phyloP scores from a whole-genome alignment of 1,140 invertebrate genomes.

The Pseudoatta argentina region DNA sequence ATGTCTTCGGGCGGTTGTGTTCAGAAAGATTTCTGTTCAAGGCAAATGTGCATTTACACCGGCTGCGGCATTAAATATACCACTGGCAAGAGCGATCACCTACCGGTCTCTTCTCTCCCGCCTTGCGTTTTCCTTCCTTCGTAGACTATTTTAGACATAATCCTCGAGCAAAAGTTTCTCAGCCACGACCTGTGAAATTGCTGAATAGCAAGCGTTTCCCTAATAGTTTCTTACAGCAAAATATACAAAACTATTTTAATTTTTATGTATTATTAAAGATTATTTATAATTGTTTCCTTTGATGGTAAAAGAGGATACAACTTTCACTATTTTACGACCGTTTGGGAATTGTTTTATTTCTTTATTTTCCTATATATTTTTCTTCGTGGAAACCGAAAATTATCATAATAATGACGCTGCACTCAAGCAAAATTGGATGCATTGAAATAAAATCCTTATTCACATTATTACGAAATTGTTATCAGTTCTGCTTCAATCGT shows the following conservation, averaged over 20 bases:
- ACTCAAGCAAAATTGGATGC: too few species aligned
- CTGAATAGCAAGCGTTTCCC: background rate
- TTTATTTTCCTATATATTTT: too few species aligned
- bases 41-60: conserved; percentile 62
- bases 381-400: too few species aligned
- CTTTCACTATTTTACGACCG: too few species aligned
- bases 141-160: conserved; percentile 29
- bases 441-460: too few species aligned
- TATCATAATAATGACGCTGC: too few species aligned
- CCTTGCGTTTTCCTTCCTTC: conserved; percentile 16
- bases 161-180: conserved; percentile 24
- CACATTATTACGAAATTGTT: too few species aligned
- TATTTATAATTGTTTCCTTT: background rate
- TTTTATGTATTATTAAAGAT: background rate
- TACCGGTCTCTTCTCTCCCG: conserved; percentile 9
- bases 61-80: conserved; percentile 62
- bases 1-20: background rate
- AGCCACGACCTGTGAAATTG: conserved; percentile 18
- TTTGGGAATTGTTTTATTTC: too few species aligned
- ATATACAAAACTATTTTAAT: background rate
- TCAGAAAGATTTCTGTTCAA: conserved; percentile 59
- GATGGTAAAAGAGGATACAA: too few species aligned
- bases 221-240: background rate
- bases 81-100: conserved; percentile 48
- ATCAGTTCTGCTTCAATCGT: too few species aligned